A percentile compares a stretch with the other conserved stretches of the same genome.
Evolutionary conservation across 2,113 vertebrate species (phyloP).

Genomic region (Peromyscus maniculatus): DNA sequence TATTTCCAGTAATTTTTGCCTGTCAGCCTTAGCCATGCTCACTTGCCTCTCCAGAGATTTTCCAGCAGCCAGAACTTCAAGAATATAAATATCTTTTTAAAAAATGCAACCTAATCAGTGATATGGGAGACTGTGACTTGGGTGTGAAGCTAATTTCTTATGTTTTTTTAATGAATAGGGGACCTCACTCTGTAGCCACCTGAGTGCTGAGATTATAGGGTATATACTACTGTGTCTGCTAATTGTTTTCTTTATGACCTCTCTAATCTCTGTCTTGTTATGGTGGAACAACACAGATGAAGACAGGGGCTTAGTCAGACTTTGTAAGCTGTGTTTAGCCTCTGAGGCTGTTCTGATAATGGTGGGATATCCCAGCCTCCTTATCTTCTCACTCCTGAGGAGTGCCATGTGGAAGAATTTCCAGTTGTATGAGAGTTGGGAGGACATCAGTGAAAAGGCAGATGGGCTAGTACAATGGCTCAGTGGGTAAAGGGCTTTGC

Average conservation of each 20-base stretch:
- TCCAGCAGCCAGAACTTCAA: neutral
- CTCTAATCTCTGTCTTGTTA: neutral
- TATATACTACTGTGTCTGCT: neutral
- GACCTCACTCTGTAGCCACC: neutral
- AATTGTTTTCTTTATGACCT: neutral
- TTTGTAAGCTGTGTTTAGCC: neutral
- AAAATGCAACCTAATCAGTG: neutral
- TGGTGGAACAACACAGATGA: neutral
- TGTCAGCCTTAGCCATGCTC: neutral
- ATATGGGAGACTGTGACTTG: neutral
- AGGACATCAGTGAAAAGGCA: neutral
- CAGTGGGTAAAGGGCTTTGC: neutral
- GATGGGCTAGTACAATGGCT: neutral
- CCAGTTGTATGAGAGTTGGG: neutral
- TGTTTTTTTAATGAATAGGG: neutral
- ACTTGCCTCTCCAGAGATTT: neutral
- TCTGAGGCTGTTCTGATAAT: neutral
- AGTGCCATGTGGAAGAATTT: neutral
- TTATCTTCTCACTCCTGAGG: neutral
- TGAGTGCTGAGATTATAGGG: neutral
- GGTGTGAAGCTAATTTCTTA: neutral
- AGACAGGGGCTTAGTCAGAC: neutral
- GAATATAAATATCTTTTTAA: neutral
- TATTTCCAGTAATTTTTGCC: neutral
- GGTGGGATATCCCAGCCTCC: too few species aligned